A percentile compares a stretch with the other conserved stretches of the same genome.
Conservation (phyloP, 2,113 vertebrate genomes). For the Poeciliopsis turrubarensis region DNA sequence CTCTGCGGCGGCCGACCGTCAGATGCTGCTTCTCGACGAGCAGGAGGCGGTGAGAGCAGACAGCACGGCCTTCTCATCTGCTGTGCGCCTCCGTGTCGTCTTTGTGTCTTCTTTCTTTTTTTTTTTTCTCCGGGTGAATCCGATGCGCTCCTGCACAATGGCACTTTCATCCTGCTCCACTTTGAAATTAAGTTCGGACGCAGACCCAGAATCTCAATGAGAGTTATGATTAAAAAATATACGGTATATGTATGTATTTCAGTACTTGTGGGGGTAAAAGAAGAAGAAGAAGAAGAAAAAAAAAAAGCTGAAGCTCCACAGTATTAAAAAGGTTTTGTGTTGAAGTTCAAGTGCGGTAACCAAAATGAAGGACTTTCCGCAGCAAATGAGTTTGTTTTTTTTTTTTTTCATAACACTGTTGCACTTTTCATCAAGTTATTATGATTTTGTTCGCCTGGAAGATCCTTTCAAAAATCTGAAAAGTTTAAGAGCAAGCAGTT, state of each 20-base stretch:
- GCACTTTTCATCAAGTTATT: background rate
- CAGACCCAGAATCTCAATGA: background rate
- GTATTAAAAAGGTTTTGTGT: background rate
- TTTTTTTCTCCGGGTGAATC: background rate
- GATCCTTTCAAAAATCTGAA: background rate
- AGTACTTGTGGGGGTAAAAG: background rate
- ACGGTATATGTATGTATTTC: background rate
- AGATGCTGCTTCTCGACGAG: constrained; percentile 80
- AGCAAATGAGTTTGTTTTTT: background rate
- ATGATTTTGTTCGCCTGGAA: background rate
- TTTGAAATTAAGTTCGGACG: background rate
- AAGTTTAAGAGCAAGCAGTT: too few relatives aligned
- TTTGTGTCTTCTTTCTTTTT: constrained; percentile 4
- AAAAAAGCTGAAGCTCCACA: background rate
- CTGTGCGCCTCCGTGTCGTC: constrained; percentile 40
- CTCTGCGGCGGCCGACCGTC: constrained; percentile 74
- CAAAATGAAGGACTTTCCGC: background rate
- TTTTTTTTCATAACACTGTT: background rate
- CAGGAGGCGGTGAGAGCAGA: constrained; percentile 75
- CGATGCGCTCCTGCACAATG: background rate
- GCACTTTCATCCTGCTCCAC: background rate
- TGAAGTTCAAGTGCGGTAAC: background rate
- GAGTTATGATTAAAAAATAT: background rate
- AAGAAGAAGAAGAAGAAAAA: too few relatives aligned
- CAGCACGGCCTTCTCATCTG: constrained; percentile 36